Evolutionary conservation across 2,888 invertebrate genomes (phyloP).

Genomic region (Dryocosmus kuriphilus): DNA sequence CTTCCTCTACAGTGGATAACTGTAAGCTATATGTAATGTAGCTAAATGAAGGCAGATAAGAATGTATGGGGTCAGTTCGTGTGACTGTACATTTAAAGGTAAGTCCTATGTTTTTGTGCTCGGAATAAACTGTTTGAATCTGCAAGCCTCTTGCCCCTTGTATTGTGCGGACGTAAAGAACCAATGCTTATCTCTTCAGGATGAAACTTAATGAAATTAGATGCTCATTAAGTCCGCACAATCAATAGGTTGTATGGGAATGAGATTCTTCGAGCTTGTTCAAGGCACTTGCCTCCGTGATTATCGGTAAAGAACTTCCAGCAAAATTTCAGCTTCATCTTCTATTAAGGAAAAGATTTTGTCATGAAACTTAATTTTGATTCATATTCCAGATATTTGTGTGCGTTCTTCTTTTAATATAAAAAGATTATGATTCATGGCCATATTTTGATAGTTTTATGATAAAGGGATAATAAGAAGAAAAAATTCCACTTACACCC

Average conservation of each 20-base stretch:
- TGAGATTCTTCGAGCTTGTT: conserved; percentile 42
- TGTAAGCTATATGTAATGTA: conserved; percentile 29
- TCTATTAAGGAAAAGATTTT: no score
- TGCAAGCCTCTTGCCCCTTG: conserved; percentile 10
- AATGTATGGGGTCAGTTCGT: conserved; percentile 12
- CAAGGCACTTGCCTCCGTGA: conserved; percentile 44
- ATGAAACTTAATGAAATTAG: conserved; percentile 66
- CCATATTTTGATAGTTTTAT: background rate
- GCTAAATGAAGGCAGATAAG: conserved; percentile 3
- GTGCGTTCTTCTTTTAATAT: no score
- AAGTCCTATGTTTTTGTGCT: background rate
- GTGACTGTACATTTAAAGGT: conserved; percentile 45
- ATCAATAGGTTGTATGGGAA: conserved; percentile 53
- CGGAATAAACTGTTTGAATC: conserved; percentile 9
- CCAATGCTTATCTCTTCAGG: conserved; percentile 55
- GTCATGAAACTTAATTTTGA: no score
- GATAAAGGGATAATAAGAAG: no score
- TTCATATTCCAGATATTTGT: no score
- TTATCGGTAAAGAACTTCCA: background rate
- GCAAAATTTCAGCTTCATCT: no score
- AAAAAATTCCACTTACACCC: no score
- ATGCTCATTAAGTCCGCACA: conserved; percentile 62
- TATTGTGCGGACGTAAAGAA: conserved; percentile 35
- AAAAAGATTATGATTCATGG: no score
- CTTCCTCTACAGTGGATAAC: conserved; percentile 13